Evolutionary conservation across 2,888 invertebrate genomes (phyloP), one percentile per base, ranked within the genome.

Genomic region (Allygus modestus): DNA sequence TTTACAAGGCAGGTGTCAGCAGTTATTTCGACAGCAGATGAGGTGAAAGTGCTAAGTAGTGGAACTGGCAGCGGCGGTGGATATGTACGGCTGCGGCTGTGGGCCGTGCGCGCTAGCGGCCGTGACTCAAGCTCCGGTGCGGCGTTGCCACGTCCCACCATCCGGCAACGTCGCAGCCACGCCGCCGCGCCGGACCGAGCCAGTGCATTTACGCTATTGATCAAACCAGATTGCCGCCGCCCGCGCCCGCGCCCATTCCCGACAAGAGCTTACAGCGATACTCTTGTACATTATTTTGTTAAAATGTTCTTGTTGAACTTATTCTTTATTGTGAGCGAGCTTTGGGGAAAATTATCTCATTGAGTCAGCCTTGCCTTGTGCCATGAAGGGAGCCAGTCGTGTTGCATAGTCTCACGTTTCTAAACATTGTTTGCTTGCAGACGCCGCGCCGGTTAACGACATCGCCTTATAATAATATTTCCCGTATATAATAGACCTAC

Each of bases 81-180:
- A 37, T 69, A 69, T 31, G 33, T 69, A 23, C 43, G 73, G 87
- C 84, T 43, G 73, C 58, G 58, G 81, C 54, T 28, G 77, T 31
- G 87, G 87, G 88, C 87, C 88, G 88, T 86, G 88, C 87, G 86
- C 87, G 88, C 79, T 85, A 65, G 83, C 89, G 90, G 89, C 90
- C 90, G 90, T 90, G 90, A 90, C 69, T 69, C 69, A 69, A 58
- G 58, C 58, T 20, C n/a, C n/a, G n/a, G n/a, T 23, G 73, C 85
- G 31, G 61, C 15, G 82, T 73, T 84, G 84, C 84, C 84, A 85
- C 58, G 61, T 85, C 2, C 65, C 73, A 51, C 69, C 73, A 46
- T 20, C 65, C 89, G 90, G 90, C 90, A 90, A 90, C 90, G 89
- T 87, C 89, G 90, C 89, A 88, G 28, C 31, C 65, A 65, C 73